Base-by-base conservation (phyloP, 2,888 invertebrate species). In the Gortyna flavago region DNA sequence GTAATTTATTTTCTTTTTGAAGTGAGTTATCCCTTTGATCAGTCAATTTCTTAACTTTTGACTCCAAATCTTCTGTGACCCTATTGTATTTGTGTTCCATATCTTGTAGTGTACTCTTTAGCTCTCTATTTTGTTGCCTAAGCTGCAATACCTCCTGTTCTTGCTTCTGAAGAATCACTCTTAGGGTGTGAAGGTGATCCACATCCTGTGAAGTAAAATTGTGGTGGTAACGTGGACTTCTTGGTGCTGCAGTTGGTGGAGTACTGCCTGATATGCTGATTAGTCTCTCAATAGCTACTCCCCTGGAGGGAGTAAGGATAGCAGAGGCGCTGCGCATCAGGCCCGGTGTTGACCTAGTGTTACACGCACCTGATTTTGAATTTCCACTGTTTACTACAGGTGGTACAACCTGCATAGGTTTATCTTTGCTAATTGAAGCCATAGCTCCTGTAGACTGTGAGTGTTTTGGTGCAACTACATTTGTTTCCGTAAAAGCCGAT, bases 321-420 rank as follows among this genome's bases (percentile, higher is more conserved):
- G 95, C 96, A 68, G 96, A 96, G 25, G 95, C 93, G 92, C 96
- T 96, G 32, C 96, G 93, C 32, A 94, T 92, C n/a, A 96, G 89
- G 7, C 90, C 91, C 51, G 95, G 95, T n/a, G 93, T 93, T 18
- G 93, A 83, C 57, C 92, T 91, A 35, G 85, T 80, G 41, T 90
- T 90, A 69, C 82, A 81, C 18, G 79, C 51, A 85, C 72, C 88
- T 3, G 81, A 66, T 89, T 94, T 95, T 2, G 91, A 75, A 38
- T 85, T 80, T 74, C 94, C 94, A 89, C 88, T 86, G 77, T 93
- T 95, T 4, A 96, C 89, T 32, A 96, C 95, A 29, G 96, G 96
- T 41, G 95, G 94, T 11, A 96, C 96, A 35, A 94, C 93, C 88
- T 96, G 96, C 88, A 93, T 96, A 35, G 96, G 96, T 83, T 95